Conservation (phyloP, 92 coral and sea anemone species). For the Bergia sp. region DNA sequence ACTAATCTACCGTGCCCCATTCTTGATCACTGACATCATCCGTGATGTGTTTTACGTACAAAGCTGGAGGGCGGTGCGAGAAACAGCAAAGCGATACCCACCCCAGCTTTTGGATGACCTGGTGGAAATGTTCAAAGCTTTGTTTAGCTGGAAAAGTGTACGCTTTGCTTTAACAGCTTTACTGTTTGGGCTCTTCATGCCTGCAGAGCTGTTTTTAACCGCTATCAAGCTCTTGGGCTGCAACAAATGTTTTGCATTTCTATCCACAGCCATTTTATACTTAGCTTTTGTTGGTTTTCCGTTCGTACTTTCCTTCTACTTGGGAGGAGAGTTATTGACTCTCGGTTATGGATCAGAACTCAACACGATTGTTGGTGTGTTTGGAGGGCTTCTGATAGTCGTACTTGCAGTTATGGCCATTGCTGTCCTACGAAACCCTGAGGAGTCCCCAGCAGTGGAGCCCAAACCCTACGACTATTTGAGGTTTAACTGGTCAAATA, state of each 20-base stretch:
- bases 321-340: constrained; percentile 66
- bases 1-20: constrained; percentile 93
- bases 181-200: constrained; percentile 93
- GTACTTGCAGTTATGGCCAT: constrained; percentile 74
- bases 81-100: constrained; percentile 90
- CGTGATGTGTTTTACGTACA: constrained; percentile 81
- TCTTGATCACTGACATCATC: constrained; percentile 83
- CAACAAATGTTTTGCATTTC: constrained; percentile 59
- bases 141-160: constrained; percentile 87
- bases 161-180: constrained; percentile 86
- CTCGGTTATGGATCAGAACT: constrained; percentile 55
- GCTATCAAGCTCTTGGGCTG: constrained; percentile 71
- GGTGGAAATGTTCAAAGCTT: constrained; percentile 51
- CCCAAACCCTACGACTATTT: constrained; percentile 90
- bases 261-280: constrained; percentile 68
- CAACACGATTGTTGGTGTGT: constrained; percentile 71
- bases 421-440: constrained; percentile 64
- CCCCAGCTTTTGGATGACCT: constrained; percentile 71
- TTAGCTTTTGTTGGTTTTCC: constrained; percentile 81
- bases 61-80: constrained; percentile 97
- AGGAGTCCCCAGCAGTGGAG: constrained; percentile 56
- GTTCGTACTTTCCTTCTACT: constrained; percentile 71
- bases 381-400: constrained; percentile 60
- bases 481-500: constrained; percentile 95
- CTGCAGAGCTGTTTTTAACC: constrained; percentile 90